Evolutionary conservation across 1,140 invertebrate genomes (phyloP), one percentile per base, ranked within the genome.

Genomic region (Listronotus oregonensis): DNA sequence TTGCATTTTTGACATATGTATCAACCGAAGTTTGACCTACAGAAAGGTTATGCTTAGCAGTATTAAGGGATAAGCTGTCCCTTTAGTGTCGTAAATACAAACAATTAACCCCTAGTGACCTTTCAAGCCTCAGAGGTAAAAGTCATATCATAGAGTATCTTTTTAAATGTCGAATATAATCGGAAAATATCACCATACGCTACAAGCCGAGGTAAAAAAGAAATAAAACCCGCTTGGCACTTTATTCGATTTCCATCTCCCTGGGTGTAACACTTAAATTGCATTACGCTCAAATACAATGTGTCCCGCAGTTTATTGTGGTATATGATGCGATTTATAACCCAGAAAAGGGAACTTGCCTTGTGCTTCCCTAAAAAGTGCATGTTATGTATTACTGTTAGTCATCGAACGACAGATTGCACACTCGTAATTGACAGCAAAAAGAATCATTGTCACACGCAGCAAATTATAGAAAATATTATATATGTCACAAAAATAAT

Each of bases 21-120:
- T 34, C 5, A 34, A 34, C 32, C 5, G 32, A 39, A 42, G 34
- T 60, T 46, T 72, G 72, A 73, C 72, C 72, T 73, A 72, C 63
- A 18, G 51, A 74, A 74, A 74, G 70, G 72, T 74, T 66, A 74
- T 68, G 66, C 68, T 69, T 70, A 69, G 69, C 31, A 71, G 54
- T 73, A 74, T 73, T 71, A 73, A 64, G 66, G 68, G 64, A 71
- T 74, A 73, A 74, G 64, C 67, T 71, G 67, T 72, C 73, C 73
- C 73, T 71, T 71, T 68, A 67, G 71, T 62, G 62, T 65, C 56
- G 68, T 74, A 74, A 74, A 74, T 71, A 64, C 46, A 59, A 60
- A 61, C 66, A 74, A 74, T 74, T 74, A 74, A 74, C 70, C 71
- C 73, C 68, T 27, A 18, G 51, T 69, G 73, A 73, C 73, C 73